A percentile compares a stretch with the other conserved stretches of the same genome.
Evolutionary conservation across 2,797 vertebrate genomes (phyloP).

Genomic region (Babyrousa celebensis): DNA sequence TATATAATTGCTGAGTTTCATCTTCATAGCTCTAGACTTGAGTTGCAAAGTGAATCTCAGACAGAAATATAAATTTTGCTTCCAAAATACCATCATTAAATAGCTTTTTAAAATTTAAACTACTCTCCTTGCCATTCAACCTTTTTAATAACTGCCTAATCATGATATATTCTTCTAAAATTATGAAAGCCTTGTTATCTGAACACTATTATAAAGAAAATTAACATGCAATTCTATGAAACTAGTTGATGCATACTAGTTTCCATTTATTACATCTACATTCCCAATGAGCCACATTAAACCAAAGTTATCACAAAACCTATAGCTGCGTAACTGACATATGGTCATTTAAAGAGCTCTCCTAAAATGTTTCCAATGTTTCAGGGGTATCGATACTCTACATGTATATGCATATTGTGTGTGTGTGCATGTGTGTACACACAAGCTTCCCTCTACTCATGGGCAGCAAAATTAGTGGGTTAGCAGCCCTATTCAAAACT

Average conservation of each 20-base stretch:
- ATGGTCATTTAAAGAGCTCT: neutral
- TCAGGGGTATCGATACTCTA: neutral
- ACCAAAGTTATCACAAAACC: neutral
- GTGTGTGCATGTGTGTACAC: neutral
- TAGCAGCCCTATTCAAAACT: neutral
- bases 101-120: constrained; percentile 59
- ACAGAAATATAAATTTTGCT: constrained; percentile 54
- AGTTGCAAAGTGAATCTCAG: constrained; percentile 56
- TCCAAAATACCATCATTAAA: constrained; percentile 55
- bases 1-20: constrained; percentile 40
- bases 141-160: constrained; percentile 59
- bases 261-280: constrained; percentile 42
- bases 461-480: neutral
- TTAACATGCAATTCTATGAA: constrained; percentile 16
- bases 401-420: accelerated
- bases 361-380: constrained; percentile 8
- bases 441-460: neutral
- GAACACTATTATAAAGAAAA: constrained; percentile 52
- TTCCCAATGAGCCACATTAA: constrained; percentile 47
- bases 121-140: constrained; percentile 33
- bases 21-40: constrained; percentile 20
- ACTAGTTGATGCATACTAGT: neutral
- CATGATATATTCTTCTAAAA: constrained; percentile 45
- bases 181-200: constrained; percentile 67
- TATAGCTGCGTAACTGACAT: constrained; percentile 14